Base-by-base conservation (phyloP, 2,888 invertebrate species). In the Idaea dimidiata region DNA sequence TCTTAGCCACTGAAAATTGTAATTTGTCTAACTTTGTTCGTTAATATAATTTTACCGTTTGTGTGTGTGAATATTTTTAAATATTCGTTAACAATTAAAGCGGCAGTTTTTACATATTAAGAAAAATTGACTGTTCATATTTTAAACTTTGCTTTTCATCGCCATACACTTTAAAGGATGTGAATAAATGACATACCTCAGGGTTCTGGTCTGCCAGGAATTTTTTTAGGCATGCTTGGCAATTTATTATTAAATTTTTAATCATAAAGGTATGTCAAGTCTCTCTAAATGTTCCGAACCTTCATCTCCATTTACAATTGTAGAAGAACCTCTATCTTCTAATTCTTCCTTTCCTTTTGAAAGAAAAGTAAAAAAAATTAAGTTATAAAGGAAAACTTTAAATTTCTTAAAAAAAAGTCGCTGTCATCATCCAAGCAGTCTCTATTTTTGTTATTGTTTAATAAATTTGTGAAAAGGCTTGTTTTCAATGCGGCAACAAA, bases 161-260 rank as follows among this genome's bases (percentile, higher is more conserved):
- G 16, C n/a, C n/a, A n/a, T 59, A 64, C 55, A 59, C 64, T 56
- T 61, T 64, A 31, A 64, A 63, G 14, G 43, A 43, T 7, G 43
- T 43, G 14, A 63, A 63, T 55, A 59, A 59, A 59, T 61, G 61
- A 58, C 58, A 59, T 43, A 61, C 55, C 60, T 66, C 62, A 63
- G 62, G 59, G 62, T 66, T 66, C 58, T 17, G 61, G 31, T 66
- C 62, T 4, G 59, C 59, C 57, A 66, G 62, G 58, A 66, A 60
- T 14, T 53, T 18, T 32, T 16, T 58, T 58, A 53, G 57, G 18
- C 57, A 61, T 7, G 16, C 16, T 17, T 17, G 16, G 24, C 61
- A 61, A 43, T 57, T 18, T 18, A 53, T 4, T 17, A 17, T n/a
- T 8, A 58, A 14, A 57, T 57, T 57, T 62, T 64, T 66, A 2